Base-by-base conservation (phyloP, 1,140 invertebrate species). In the Drosophila pandora region DNA sequence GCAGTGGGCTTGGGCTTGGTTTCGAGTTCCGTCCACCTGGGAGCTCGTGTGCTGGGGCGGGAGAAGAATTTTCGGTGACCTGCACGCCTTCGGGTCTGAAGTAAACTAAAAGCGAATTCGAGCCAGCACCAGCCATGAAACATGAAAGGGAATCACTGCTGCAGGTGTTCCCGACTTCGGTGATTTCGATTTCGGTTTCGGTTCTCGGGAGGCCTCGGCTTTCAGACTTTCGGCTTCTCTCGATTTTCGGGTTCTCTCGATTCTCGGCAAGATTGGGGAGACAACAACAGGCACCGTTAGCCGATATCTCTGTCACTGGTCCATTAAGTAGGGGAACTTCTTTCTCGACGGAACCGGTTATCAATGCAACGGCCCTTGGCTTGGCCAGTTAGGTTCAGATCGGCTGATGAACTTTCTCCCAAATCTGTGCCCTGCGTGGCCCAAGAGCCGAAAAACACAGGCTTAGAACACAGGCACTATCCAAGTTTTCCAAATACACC, bases 91-190 rank as follows among this genome's bases (percentile, higher is more conserved):
- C 70, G 76, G 53, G 79, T 83, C 76, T 67, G 58, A 63, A 79
- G 57, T 88, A 67, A 89, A 88, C 83, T 88, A 72, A 88, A 88
- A 67, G 63, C 72, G 57, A 79, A 73, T 83, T 67, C 65, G 72
- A 64, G 57, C 62, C 58, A 67, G 61, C 34, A 76, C 63, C 63
- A 73, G 30, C 79, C 60, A 70, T 45, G 84, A 89, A 88, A 63
- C 60, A 70, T 50, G 84, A 79, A 84, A 71, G 53, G 63, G 70
- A 73, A 52, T 52, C 41, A 58, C 50, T 57, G 53, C 76, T 53
- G 59, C 56, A 75, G 49, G 60, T 58, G 62, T 47, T 52, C 17
- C 17, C 17, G 28, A 57, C 54, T 59, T 65, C 41, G 56, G 28
- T 28, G 50, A 48, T 63, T 65, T 54, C 62, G 45, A 48, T 63